phyloP scores from a whole-genome alignment of 2,113 vertebrate genomes.

The Tursiops truncatus region DNA sequence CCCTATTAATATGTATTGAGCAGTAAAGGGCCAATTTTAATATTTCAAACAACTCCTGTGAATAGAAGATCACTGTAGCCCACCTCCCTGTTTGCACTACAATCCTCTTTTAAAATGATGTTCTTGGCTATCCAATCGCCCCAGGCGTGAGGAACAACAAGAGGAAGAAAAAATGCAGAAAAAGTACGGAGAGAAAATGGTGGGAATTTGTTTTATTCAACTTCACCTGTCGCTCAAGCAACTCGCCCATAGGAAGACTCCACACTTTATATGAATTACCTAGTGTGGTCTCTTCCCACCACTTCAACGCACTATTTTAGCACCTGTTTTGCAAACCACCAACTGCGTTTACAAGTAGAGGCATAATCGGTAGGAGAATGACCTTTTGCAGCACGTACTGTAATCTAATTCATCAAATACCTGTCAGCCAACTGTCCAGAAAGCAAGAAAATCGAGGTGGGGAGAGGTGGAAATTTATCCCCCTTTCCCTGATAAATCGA shows the following conservation, averaged over 20 bases:
- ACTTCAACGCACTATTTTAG: background rate
- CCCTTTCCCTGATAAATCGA: background rate
- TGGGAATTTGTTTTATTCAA: conserved; percentile 51
- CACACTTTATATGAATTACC: background rate
- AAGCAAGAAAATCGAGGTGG: background rate
- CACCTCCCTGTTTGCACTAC: background rate
- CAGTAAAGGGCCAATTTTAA: conserved; percentile 76
- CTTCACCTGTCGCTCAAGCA: background rate
- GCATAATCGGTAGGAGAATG: background rate
- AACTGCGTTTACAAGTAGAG: conserved; percentile 6
- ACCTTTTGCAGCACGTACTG: conserved; percentile 17
- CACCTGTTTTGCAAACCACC: conserved; percentile 45
- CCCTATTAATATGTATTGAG: conserved; percentile 73
- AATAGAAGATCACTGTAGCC: background rate
- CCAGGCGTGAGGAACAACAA: conserved; percentile 25
- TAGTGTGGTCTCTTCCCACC: background rate
- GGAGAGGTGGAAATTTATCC: background rate
- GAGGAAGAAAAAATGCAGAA: background rate
- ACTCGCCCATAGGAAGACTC: background rate
- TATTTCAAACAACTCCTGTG: conserved; percentile 57
- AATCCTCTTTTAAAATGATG: conserved; percentile 7
- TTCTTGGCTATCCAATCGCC: background rate
- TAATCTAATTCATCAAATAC: conserved; percentile 34
- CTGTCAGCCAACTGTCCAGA: background rate
- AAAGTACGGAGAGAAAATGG: conserved; percentile 21